phyloP scores from a whole-genome alignment of 2,888 invertebrate genomes.

The Macrosiphum euphorbiae region DNA sequence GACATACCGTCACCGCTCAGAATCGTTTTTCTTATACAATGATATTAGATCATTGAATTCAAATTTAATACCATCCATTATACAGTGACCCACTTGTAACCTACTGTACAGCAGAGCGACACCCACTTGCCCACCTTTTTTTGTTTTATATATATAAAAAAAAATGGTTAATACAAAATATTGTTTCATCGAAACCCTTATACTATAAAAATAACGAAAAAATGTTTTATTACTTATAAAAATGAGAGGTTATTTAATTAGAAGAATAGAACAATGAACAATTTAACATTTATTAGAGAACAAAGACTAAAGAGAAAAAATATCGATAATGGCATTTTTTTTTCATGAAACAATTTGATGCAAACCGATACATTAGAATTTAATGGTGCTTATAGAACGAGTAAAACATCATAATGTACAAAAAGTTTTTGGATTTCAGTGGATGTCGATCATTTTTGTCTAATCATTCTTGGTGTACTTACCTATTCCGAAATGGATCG shows the following conservation, averaged over 20 bases:
- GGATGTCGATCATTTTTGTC: neutral
- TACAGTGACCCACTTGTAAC: too few species aligned
- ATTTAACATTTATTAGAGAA: neutral
- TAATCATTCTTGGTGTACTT: neutral
- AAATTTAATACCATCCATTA: too few species aligned
- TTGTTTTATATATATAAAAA: slow-evolving; percentile 3
- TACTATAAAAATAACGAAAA: neutral
- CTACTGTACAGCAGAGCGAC: too few species aligned
- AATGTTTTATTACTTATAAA: neutral
- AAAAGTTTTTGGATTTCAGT: neutral
- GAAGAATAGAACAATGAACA: neutral
- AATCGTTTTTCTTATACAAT: too few species aligned
- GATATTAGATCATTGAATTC: too few species aligned
- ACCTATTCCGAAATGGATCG: neutral
- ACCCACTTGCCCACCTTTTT: too few species aligned
- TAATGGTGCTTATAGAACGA: slow-evolving; percentile 9
- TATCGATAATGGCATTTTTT: neutral
- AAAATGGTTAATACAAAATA: neutral
- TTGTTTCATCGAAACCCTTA: neutral
- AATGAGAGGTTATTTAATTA: slow-evolving; percentile 33
- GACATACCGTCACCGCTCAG: too few species aligned
- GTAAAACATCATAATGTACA: neutral
- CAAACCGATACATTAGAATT: neutral
- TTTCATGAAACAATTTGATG: neutral
- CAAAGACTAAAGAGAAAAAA: neutral